Conservation (phyloP, 2,888 invertebrate species). For the Cosmorhoe ocellata region DNA sequence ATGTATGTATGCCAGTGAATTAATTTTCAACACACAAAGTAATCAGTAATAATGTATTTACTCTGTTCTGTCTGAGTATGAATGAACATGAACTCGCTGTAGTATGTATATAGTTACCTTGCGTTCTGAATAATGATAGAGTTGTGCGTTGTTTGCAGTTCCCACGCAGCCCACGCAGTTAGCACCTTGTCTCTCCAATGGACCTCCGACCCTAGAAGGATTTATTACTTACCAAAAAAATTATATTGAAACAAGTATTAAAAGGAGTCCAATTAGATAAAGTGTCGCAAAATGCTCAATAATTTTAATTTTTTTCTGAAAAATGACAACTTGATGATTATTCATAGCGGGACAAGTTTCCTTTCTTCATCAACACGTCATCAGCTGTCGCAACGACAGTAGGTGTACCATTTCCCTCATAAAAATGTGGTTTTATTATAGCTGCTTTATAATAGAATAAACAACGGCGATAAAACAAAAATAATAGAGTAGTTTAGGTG, state of each 20-base stretch:
- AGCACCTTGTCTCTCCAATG: slow-evolving; percentile 49
- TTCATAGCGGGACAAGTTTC: slow-evolving; percentile 59
- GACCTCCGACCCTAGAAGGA: slow-evolving; percentile 24
- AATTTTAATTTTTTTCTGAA: slow-evolving; percentile 41
- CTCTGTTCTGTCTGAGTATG: too few relatives aligned
- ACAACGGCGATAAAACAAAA: slow-evolving; percentile 26
- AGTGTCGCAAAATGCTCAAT: too few relatives aligned
- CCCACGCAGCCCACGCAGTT: slow-evolving; percentile 70
- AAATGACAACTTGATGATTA: slow-evolving; percentile 61
- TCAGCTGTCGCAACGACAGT: slow-evolving; percentile 42
- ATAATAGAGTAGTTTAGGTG: slow-evolving; percentile 27
- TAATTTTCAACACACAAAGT: too few relatives aligned
- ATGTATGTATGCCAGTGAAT: too few relatives aligned
- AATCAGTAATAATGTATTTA: too few relatives aligned
- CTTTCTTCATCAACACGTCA: slow-evolving; percentile 61
- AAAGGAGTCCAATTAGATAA: too few relatives aligned
- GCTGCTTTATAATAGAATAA: slow-evolving; percentile 32
- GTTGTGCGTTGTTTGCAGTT: slow-evolving; percentile 62
- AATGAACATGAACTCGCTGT: too few relatives aligned
- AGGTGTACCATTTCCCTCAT: slow-evolving; percentile 56
- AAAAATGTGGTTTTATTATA: slow-evolving; percentile 58
- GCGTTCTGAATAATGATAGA: slow-evolving; percentile 15
- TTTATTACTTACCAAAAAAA: slow-evolving; percentile 1
- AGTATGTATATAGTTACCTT: too few relatives aligned
- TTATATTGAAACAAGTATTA: too few relatives aligned